A percentile compares a stretch with the other conserved stretches of the same genome.
Evolutionary conservation across 2,113 vertebrate genomes (phyloP).

Genomic region (Arenaria interpres): DNA sequence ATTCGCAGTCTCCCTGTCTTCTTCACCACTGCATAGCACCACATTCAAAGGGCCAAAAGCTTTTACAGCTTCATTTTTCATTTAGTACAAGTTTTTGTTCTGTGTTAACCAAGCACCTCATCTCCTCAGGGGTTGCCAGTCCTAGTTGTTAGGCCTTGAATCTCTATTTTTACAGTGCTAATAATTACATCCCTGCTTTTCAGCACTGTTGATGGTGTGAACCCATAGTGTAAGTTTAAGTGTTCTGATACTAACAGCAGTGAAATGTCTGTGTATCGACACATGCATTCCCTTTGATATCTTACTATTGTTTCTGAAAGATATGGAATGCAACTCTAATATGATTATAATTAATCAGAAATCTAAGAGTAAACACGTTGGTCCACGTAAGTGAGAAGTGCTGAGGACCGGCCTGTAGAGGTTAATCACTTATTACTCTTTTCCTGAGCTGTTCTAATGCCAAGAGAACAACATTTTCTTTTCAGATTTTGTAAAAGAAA

Average conservation of each 20-base stretch:
- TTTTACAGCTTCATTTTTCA: not conserved
- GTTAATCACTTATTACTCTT: not conserved
- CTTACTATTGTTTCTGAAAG: not conserved
- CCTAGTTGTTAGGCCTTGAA: not conserved
- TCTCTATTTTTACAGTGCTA: not conserved
- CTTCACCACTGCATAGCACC: not conserved
- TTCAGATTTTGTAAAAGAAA: slow-evolving; percentile 10
- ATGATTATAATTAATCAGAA: not conserved
- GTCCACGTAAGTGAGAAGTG: not conserved
- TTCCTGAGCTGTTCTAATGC: not conserved
- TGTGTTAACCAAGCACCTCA: not conserved
- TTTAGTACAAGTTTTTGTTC: not conserved
- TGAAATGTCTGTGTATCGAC: not conserved
- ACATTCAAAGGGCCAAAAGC: not conserved
- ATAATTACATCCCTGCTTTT: not conserved
- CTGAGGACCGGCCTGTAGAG: not conserved
- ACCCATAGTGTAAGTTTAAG: not conserved
- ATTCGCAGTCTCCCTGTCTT: not conserved
- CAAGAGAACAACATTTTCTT: not conserved
- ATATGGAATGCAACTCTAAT: not conserved
- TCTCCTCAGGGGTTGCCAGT: not conserved
- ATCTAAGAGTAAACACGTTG: not conserved
- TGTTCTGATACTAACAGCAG: not conserved
- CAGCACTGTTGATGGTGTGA: not conserved
- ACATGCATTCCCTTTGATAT: accelerated